Percentiles rank a stretch among this genome's conserved stretches.
Conservation (phyloP, 2,113 vertebrate genomes). For the Calyptomena viridis region DNA sequence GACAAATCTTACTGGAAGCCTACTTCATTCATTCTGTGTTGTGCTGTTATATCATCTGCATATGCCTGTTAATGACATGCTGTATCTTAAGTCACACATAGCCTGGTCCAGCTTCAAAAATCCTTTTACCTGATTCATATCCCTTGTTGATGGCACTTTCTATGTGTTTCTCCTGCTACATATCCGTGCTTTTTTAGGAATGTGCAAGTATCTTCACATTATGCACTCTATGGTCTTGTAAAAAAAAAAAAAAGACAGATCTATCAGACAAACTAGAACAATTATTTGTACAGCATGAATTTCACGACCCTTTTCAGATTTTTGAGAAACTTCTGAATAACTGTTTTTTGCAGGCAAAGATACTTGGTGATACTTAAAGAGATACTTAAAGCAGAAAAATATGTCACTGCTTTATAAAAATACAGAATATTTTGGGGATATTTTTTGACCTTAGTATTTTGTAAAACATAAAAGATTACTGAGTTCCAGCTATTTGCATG, state of each 20-base stretch:
- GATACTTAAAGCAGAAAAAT: not conserved
- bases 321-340: not conserved
- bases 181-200: not conserved
- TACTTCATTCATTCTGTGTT: not conserved
- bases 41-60: not conserved
- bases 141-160: not conserved
- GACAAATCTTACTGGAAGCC: not conserved
- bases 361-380: not conserved
- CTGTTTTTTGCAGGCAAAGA: not conserved
- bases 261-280: not conserved
- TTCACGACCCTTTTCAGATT: not conserved
- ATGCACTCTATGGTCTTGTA: not conserved
- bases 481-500: not conserved
- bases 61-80: rapidly evolving
- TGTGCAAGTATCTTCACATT: not conserved
- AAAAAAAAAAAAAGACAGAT: not conserved
- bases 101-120: not conserved
- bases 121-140: not conserved
- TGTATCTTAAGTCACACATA: not conserved
- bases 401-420: not conserved
- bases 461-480: not conserved
- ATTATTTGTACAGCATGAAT: not conserved
- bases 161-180: not conserved
- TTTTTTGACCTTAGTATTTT: not conserved
- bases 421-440: not conserved